phyloP scores from a whole-genome alignment of 2,113 vertebrate species.

The Toxostoma redivivum region DNA sequence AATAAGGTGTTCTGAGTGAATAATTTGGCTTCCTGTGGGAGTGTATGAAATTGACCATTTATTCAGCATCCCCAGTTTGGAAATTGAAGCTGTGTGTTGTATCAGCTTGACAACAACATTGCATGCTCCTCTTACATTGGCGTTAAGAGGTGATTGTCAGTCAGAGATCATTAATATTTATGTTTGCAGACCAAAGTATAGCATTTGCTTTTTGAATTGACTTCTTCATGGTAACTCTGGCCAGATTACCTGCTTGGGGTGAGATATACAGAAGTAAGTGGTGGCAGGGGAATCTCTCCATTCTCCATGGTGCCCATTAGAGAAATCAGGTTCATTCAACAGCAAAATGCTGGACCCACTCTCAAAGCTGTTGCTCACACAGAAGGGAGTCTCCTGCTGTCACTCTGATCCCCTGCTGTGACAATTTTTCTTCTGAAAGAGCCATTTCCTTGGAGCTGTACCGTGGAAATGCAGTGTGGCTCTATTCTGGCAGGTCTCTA shows the following conservation, averaged over 20 bases:
- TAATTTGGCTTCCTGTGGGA: neutral
- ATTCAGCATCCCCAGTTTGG: neutral
- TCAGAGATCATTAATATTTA: neutral
- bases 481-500: neutral
- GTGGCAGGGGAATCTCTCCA: neutral
- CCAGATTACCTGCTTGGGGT: neutral
- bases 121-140: neutral
- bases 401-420: neutral
- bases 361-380: neutral
- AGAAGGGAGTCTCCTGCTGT: neutral
- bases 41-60: neutral
- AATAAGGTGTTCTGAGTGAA: conserved; percentile 21
- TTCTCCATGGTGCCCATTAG: neutral
- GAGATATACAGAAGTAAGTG: neutral
- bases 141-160: accelerated
- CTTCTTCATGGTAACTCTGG: neutral
- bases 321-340: neutral
- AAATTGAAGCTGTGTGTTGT: neutral
- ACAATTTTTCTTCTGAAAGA: neutral
- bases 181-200: neutral
- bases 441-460: neutral
- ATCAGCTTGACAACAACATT: neutral
- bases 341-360: neutral
- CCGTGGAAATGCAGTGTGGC: neutral
- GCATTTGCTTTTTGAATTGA: neutral